Conservation (phyloP, 2,797 vertebrate genomes). For the Scolopax bukidnonensis region DNA sequence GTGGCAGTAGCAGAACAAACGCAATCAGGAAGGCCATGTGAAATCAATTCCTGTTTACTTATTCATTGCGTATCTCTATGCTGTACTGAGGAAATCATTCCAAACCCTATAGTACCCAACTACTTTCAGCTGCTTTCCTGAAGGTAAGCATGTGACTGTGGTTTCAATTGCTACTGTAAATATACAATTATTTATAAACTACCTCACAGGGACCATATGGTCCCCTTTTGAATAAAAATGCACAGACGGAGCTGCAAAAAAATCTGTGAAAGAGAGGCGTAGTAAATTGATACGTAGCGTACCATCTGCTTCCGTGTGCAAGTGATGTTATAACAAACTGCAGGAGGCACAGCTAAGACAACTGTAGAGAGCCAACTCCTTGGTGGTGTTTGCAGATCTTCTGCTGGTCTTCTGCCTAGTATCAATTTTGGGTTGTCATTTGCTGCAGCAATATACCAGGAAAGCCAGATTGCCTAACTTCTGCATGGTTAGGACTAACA, state of each 20-base stretch:
- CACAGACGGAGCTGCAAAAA: conserved; percentile 19
- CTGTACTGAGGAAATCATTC: conserved; percentile 22
- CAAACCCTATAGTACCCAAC: background rate
- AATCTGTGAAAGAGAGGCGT: conserved; percentile 21
- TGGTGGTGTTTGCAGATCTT: background rate
- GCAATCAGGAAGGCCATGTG: background rate
- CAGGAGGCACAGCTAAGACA: conserved; percentile 8
- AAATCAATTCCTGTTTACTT: conserved; percentile 62
- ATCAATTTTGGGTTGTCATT: background rate
- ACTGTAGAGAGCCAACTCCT: background rate
- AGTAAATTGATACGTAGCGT: conserved; percentile 42
- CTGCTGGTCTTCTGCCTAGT: conserved; percentile 18
- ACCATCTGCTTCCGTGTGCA: conserved; percentile 44
- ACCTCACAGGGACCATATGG: conserved; percentile 52
- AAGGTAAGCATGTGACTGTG: background rate
- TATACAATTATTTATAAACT: conserved; percentile 65
- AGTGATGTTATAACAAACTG: conserved; percentile 30
- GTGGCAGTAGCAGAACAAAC: conserved; percentile 22
- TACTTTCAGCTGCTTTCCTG: conserved; percentile 24
- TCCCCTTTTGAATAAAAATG: conserved; percentile 49
- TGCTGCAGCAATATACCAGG: background rate
- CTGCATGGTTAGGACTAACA: background rate
- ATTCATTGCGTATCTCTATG: conserved; percentile 34
- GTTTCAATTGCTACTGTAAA: conserved; percentile 31
- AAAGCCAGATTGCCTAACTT: background rate